Evolutionary conservation across 1,140 invertebrate species (phyloP), one percentile per base, ranked within the genome.

Genomic region (Physella acuta): DNA sequence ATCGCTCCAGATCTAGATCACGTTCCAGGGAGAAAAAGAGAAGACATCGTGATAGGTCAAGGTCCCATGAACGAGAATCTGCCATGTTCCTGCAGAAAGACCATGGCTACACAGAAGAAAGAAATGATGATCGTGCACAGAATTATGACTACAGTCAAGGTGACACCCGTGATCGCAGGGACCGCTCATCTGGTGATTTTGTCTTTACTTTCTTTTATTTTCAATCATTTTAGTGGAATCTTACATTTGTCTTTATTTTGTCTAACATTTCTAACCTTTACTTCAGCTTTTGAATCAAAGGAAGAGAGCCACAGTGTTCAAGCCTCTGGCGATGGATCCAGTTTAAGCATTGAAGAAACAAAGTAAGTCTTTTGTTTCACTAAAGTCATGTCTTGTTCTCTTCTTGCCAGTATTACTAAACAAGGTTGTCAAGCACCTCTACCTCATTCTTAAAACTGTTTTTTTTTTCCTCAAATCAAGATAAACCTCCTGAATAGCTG

Each of bases 321-420:
- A 30, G 34, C 71, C 28, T 68, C 70, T 64, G 72, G 74, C 49
- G 78, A 76, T 58, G 79, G 76, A 33, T 83, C 84, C 20, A 85
- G 84, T 58, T 84, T 96, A 2, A 94, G 93, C 3, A 91, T 97
- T 76, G 91, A 93, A 76, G 94, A 96, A 81, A 96, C 94, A 24
- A 97, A 98, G 84, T 85, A 77, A 80, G 81, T 76, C n/a, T 24
- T 8, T 11, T 20, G 20, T 44, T 44, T 44, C 39, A 44, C n/a
- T n/a, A n/a, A n/a, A n/a, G n/a, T n/a, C n/a, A n/a, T n/a, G n/a
- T n/a, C n/a, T n/a, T n/a, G n/a, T n/a, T n/a, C n/a, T n/a, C n/a
- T n/a, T n/a, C n/a, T n/a, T n/a, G n/a, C n/a, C n/a, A n/a, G n/a
- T n/a, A n/a, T n/a, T n/a, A n/a, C n/a, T n/a, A n/a, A n/a, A n/a